phyloP scores from a whole-genome alignment of 1,140 invertebrate genomes.

The Episyrphus balteatus region DNA sequence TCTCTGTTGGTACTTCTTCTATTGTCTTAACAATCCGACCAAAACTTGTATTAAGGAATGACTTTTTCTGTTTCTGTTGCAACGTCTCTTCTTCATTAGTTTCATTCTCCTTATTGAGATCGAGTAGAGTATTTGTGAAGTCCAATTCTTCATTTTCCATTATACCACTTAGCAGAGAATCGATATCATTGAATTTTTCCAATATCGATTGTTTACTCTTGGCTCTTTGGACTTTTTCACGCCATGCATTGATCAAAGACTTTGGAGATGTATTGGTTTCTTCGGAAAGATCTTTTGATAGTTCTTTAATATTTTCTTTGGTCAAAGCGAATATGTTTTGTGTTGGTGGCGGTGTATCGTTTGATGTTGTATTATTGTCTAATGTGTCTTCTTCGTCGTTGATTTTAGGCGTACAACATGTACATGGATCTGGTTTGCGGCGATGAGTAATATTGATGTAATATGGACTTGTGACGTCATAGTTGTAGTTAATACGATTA shows the following conservation, averaged over 20 bases:
- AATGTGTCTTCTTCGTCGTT: no score
- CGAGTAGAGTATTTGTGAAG: constrained; percentile 12
- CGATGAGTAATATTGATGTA: constrained; percentile 35
- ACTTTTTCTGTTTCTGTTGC: background rate
- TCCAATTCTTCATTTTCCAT: constrained; percentile 22
- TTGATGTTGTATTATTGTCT: background rate
- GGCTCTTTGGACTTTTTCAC: constrained; percentile 26
- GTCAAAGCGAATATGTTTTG: constrained; percentile 25
- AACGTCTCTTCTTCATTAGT: background rate
- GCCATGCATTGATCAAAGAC: constrained; percentile 28
- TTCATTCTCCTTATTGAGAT: constrained; percentile 3
- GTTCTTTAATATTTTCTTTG: constrained; percentile 22
- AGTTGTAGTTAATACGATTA: constrained; percentile 24
- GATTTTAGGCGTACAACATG: background rate
- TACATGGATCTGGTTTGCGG: constrained; percentile 8
- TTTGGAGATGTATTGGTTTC: constrained; percentile 8
- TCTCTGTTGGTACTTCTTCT: no score
- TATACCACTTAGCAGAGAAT: constrained; percentile 21
- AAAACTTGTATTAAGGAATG: background rate
- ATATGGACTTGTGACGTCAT: constrained; percentile 32
- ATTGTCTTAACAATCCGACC: background rate
- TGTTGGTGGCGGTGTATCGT: background rate
- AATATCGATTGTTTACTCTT: constrained; percentile 19
- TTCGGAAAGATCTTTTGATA: constrained; percentile 11
- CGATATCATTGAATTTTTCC: constrained; percentile 17